These are phyloP conservation scores for Acrocera orbiculus DNA, from an alignment of 2,888 invertebrate species.

Conservation along the genomic window DNA sequence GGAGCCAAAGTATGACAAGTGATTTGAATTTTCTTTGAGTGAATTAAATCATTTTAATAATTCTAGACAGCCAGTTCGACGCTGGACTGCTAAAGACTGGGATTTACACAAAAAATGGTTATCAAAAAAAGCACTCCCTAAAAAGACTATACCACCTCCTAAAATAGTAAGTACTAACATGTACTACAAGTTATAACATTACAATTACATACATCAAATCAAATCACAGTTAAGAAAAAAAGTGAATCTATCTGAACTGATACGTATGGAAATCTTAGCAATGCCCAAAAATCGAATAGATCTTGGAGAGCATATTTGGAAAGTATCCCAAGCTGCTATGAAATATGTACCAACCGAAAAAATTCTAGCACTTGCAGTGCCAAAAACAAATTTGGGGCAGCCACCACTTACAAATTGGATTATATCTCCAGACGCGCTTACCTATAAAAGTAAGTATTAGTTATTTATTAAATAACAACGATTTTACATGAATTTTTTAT, in stretches of 20 bases:
- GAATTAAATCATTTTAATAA: not conserved
- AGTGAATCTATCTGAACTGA: slow-evolving; percentile 2
- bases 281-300: not conserved
- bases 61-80: slow-evolving; percentile 2
- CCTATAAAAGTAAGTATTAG: not conserved
- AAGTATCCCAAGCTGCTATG: slow-evolving; percentile 9
- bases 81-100: slow-evolving; percentile 10
- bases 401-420: slow-evolving; percentile 13
- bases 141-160: too few species aligned
- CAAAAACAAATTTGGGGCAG: slow-evolving; percentile 11
- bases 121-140: too few species aligned
- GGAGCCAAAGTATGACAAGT: slow-evolving; percentile 4
- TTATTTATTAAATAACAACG: too few species aligned
- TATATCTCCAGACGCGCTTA: slow-evolving; percentile 5
- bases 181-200: too few species aligned
- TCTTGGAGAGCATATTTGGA: not conserved
- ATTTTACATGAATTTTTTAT: too few species aligned
- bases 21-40: not conserved
- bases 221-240: too few species aligned
- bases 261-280: not conserved
- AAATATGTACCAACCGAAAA: slow-evolving; percentile 27
- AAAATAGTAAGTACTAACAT: too few species aligned
- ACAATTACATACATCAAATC: too few species aligned
- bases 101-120: slow-evolving; percentile 13
- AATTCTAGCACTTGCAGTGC: slow-evolving; percentile 27